Evolutionary conservation across 2,113 vertebrate species (phyloP).

Genomic region (Dipodomys spectabilis): DNA sequence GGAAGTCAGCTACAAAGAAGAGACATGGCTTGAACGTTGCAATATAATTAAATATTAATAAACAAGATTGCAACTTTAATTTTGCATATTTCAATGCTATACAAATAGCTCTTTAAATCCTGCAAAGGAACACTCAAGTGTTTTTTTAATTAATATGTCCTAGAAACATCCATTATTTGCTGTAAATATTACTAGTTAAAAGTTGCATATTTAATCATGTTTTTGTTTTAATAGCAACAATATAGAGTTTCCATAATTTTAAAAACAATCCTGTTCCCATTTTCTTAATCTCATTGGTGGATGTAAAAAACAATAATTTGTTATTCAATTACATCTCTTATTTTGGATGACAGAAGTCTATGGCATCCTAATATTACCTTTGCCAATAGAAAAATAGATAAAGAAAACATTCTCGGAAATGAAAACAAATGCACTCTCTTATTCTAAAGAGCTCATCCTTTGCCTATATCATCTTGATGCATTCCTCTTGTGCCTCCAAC

Average conservation of each 20-base stretch:
- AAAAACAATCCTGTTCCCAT: not conserved
- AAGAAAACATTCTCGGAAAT: not conserved
- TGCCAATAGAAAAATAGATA: not conserved
- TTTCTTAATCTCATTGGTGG: not conserved
- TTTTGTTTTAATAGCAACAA: not conserved
- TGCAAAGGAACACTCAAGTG: not conserved
- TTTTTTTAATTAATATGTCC: constrained; percentile 12
- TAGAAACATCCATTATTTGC: not conserved
- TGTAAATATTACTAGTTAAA: constrained; percentile 7
- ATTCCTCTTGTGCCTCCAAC: not conserved
- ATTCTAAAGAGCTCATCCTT: not conserved
- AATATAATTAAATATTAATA: not conserved
- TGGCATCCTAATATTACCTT: not conserved
- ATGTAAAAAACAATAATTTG: not conserved
- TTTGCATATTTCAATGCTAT: not conserved
- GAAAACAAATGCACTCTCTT: not conserved
- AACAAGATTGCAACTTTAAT: not conserved
- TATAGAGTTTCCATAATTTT: not conserved
- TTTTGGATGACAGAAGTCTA: not conserved
- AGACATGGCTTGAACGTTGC: not conserved
- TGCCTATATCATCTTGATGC: not conserved
- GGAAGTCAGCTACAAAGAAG: not conserved
- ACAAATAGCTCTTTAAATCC: not conserved
- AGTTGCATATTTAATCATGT: not conserved
- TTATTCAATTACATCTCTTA: not conserved